These are phyloP conservation scores for Melopsittacus undulatus DNA, from an alignment of 2,797 vertebrate genomes.

Conservation along the genomic window DNA sequence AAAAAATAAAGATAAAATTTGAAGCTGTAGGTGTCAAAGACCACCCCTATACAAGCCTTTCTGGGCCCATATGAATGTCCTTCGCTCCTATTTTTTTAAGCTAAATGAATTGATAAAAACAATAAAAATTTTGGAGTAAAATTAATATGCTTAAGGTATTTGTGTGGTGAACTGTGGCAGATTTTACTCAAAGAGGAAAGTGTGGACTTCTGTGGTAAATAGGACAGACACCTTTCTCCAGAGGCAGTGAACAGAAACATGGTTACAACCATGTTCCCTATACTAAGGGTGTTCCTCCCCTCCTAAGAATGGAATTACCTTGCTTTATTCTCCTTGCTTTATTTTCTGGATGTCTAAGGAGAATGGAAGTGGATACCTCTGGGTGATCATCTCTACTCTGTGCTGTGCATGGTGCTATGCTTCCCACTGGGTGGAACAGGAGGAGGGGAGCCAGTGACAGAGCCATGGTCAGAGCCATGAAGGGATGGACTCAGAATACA, in stretches of 20 bases:
- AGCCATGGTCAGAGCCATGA: accelerated
- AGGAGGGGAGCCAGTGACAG: neutral
- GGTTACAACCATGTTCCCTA: neutral
- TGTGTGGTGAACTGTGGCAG: neutral
- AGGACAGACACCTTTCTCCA: neutral
- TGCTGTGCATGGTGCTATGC: accelerated
- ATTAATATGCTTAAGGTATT: neutral
- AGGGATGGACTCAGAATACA: neutral
- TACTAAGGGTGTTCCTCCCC: accelerated
- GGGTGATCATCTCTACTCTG: neutral
- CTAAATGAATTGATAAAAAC: neutral
- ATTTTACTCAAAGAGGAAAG: neutral
- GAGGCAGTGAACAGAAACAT: accelerated
- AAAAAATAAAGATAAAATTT: neutral
- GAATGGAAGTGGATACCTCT: neutral
- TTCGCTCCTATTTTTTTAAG: neutral
- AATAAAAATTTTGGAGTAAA: neutral
- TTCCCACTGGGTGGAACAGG: neutral
- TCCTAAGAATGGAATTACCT: neutral
- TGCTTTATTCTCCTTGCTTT: neutral
- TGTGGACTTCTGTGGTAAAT: neutral
- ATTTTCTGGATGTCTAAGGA: neutral
- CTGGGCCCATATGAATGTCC: neutral
- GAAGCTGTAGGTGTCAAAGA: neutral
- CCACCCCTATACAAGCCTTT: neutral